Evolutionary conservation across 2,888 invertebrate genomes (phyloP).

Genomic region (Syrista parreyssii): DNA sequence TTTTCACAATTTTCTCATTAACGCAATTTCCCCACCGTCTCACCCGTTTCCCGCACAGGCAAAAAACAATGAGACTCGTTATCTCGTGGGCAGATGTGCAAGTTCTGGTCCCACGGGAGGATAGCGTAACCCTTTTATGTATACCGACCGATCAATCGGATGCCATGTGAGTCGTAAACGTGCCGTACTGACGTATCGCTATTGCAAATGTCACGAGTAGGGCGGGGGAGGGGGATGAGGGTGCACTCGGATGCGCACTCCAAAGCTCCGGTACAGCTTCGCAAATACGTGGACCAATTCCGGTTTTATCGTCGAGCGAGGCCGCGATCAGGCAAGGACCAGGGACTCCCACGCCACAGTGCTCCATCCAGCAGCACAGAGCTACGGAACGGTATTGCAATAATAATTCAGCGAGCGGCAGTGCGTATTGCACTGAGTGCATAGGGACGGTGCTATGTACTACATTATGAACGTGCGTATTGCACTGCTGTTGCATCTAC

Average conservation of each 20-base stretch:
- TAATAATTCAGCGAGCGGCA: conserved; percentile 1
- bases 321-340: neutral
- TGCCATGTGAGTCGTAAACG: conserved; percentile 49
- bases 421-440: neutral
- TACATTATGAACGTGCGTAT: neutral
- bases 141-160: conserved; percentile 46
- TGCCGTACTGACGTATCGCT: conserved; percentile 27
- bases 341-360: neutral
- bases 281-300: conserved; percentile 54
- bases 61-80: neutral
- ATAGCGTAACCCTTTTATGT: neutral
- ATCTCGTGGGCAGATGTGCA: neutral
- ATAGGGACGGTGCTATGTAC: neutral
- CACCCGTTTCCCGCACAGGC: neutral
- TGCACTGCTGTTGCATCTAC: neutral
- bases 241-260: neutral
- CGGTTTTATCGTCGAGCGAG: conserved; percentile 40
- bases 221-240: no score
- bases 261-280: conserved; percentile 18
- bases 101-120: neutral
- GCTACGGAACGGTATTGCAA: neutral
- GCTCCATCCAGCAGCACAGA: neutral
- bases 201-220: neutral
- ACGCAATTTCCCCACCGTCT: neutral
- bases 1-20: neutral